Conservation (phyloP, 2,888 invertebrate genomes). For the Phaedon cochleariae region DNA sequence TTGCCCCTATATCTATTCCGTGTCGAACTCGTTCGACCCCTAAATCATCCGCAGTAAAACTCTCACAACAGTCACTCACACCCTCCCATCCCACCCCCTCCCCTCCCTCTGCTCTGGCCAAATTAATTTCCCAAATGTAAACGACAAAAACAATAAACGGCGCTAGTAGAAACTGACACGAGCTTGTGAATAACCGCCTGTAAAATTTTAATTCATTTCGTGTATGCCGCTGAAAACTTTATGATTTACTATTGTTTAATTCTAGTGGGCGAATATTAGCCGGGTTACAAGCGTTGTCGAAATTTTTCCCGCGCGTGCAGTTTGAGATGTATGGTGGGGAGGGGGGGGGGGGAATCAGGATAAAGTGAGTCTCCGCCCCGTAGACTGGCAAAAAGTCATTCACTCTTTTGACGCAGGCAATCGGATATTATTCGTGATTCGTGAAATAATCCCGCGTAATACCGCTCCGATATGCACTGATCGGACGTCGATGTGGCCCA, state of each 20-base stretch:
- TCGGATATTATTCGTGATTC: too few relatives aligned
- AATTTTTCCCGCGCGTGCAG: conserved; percentile 45
- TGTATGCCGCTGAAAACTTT: conserved; percentile 58
- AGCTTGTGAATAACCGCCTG: conserved; percentile 51
- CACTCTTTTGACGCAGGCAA: too few relatives aligned
- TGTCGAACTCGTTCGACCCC: conserved; percentile 1
- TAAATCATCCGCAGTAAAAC: conserved; percentile 2
- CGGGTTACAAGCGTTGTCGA: conserved; percentile 47
- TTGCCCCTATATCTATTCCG: not conserved
- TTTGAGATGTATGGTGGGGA: not conserved
- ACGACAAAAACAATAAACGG: conserved; percentile 53
- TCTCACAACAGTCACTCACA: not conserved
- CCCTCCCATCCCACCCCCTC: not conserved
- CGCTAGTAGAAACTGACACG: conserved; percentile 47
- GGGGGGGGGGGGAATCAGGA: too few relatives aligned
- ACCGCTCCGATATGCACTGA: too few relatives aligned
- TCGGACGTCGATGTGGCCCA: too few relatives aligned
- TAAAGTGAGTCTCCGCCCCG: too few relatives aligned
- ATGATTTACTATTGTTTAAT: conserved; percentile 56
- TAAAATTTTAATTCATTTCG: conserved; percentile 60
- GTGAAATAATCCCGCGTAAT: too few relatives aligned
- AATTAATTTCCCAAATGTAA: conserved; percentile 54
- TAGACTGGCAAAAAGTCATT: too few relatives aligned
- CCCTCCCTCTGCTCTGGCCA: conserved; percentile 15
- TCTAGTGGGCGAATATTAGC: conserved; percentile 51